Base-by-base conservation (phyloP, 2,888 invertebrate species). In the Griposia aprilina region DNA sequence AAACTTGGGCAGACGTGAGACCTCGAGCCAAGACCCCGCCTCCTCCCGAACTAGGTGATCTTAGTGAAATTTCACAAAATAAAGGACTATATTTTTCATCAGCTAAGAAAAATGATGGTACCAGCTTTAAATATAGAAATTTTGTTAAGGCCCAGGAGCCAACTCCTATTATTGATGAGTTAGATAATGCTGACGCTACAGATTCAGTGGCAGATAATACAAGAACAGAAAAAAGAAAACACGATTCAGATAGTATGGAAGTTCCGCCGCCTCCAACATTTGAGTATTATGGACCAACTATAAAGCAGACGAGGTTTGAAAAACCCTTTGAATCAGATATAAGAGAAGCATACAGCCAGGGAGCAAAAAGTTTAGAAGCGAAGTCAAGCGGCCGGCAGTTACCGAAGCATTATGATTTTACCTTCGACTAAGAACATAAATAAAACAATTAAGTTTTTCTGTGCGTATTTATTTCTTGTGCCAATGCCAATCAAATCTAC, bases 191-290 rank as follows among this genome's bases (percentile, higher is more conserved):
- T 85, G 93, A 92, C 13, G 41, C 69, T 67, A 91, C 92, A 50
- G 91, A 92, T 72, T 76, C 82, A 68, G 62, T 70, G 30, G 77
- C 15, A 73, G 79, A 81, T 45, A 83, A 78, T 65, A 87, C 74
- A 52, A 87, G 78, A 68, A 80, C 74, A 52, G 90, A 90, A 23
- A 92, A 93, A 82, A 90, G 91, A 77, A 90, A 87, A 72, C 68
- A 73, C 60, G 88, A 89, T 55, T 57, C 77, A 17, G 88, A 86
- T 83, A 87, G 90, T 70, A 79, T 93, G 36, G 97, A 97, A 93
- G 97, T 98, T 85, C 97, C 98, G 13, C 98, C 98, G 13, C 98
- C 98, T 2, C 96, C 98, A 0, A 97, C 97, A 2, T 97, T 97
- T 89, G 97, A 98, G 50, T 98, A 98, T 90, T 97, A 97, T 88